Evolutionary conservation across 2,888 invertebrate genomes (phyloP), one percentile per base, ranked within the genome.

Genomic region (Chrysolina oricalcia): DNA sequence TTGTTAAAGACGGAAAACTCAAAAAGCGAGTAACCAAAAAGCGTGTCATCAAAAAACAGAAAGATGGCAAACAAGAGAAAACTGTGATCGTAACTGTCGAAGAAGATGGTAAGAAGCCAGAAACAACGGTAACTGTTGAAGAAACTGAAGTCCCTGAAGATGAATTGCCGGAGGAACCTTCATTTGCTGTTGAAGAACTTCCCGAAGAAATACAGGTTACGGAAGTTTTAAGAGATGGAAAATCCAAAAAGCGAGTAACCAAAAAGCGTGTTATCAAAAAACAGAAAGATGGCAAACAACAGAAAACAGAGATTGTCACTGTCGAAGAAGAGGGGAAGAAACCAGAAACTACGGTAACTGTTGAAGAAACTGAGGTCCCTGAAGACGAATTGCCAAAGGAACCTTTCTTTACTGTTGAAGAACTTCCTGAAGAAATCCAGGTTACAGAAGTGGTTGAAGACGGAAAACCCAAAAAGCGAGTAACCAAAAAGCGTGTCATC

Each of bases 301-400:
- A 87, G 81, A 81, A 84, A 0, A 86, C 87, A 48, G 87, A 91
- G 89, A 89, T 90, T 82, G 85, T 86, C 6, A 88, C 86, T 0
- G 85, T 87, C 50, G 89, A 90, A 80, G 89, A 89, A 79, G 88
- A 89, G 75, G 89, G 89, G 50, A 83, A 86, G 66, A 74, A 80
- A 72, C 87, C 88, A 2, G 82, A 87, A 67, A 87, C 85, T 0
- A 86, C 87, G 72, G 83, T 85, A 10, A 84, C 83, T 21, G 85
- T 81, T 1, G 78, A 84, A 78, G 83, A 85, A 75, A 82, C 81
- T 74, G 83, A 81, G 64, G 77, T 56, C 0, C 84, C 83, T 6
- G 86, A 87, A 78, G 81, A 86, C 23, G 84, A 86, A 80, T 70
- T 85, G 10, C 83, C 86, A 11, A 83, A 85, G 67, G 81, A 83